Base-by-base conservation (phyloP, 1,140 invertebrate genomes). In the Hylaeus volcanicus region DNA sequence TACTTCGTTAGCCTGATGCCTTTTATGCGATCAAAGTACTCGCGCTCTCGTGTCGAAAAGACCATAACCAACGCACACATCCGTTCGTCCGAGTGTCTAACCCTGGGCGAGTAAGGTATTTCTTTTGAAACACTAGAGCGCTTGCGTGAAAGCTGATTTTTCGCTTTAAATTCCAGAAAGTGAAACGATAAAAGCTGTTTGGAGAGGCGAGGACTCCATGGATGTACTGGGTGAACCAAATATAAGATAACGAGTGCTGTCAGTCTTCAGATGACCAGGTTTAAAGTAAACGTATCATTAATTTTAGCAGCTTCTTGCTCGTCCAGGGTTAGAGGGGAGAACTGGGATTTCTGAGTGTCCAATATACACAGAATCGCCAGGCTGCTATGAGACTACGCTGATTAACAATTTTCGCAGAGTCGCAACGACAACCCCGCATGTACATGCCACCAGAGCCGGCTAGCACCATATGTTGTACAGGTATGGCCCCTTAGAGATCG, bases 361-460 rank as follows among this genome's bases (percentile, higher is more conserved):
- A 15, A 9, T 12, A 12, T 11, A 4, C 37, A 3, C 9, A 6
- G 61, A 41, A 43, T 14, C 63, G 15, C 56, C 12, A n/a, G 56
- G 3, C 15, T 58, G 15, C 56, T 58, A n/a, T 8, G 45, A 48
- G 45, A 48, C 45, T 5, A 8, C 26, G 56, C 2, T 26, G n/a
- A 15, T 5, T 58, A 15, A 5, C 58, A 26, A 37, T 37, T 37
- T 12, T 68, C 71, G 51, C 43, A 72, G 64, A 66, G 63, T 74
- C 53, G 88, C 84, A 86, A 91, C 86, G 87, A 90, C 89, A 92
- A 90, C 90, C 91, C 91, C 86, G 88, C 88, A 91, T 90, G 88
- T 79, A 89, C 90, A 88, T 86, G 87, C 88, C 85, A 91, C 89
- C 90, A 91, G 91, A 92, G 89, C 89, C 91, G 89, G 88, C 88